These are phyloP conservation scores for Kradibia gibbosae DNA, from an alignment of 1,140 invertebrate species.

Conservation along the genomic window DNA sequence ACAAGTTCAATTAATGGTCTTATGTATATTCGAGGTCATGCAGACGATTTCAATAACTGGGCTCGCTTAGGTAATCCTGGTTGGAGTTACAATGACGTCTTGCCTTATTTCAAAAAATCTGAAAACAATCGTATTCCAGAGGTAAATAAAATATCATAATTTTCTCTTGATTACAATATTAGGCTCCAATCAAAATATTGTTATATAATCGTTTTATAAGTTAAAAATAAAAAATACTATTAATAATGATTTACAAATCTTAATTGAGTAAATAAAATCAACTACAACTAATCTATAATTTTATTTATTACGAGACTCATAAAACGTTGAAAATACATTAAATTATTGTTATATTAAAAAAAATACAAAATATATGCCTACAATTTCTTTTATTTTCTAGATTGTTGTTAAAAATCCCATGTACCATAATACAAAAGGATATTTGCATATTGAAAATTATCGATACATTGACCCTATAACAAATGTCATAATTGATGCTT, in stretches of 20 bases:
- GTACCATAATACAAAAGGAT: conserved; percentile 77
- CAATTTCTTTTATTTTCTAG: conserved; percentile 22
- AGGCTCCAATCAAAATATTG: too few relatives aligned
- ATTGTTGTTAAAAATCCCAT: conserved; percentile 73
- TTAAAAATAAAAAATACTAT: too few relatives aligned
- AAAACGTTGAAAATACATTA: too few relatives aligned
- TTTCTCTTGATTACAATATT: too few relatives aligned
- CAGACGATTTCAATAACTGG: conserved; percentile 79
- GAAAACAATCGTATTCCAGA: conserved; percentile 73
- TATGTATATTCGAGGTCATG: conserved; percentile 80
- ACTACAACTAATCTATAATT: too few relatives aligned
- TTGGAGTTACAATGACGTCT: conserved; percentile 85
- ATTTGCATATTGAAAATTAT: conserved; percentile 76
- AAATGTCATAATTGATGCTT: conserved; percentile 71
- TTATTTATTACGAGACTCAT: too few relatives aligned
- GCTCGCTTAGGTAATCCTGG: conserved; percentile 82
- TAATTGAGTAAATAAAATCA: too few relatives aligned
- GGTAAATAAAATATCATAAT: too few relatives aligned
- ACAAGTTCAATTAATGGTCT: conserved; percentile 82
- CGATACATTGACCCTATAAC: conserved; percentile 74
- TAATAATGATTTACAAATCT: too few relatives aligned
- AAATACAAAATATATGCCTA: too few relatives aligned
- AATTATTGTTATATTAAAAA: not conserved
- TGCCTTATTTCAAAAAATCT: conserved; percentile 85
- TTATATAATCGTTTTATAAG: too few relatives aligned